phyloP scores from a whole-genome alignment of 2,888 invertebrate genomes.

The Lydus trimaculatus region DNA sequence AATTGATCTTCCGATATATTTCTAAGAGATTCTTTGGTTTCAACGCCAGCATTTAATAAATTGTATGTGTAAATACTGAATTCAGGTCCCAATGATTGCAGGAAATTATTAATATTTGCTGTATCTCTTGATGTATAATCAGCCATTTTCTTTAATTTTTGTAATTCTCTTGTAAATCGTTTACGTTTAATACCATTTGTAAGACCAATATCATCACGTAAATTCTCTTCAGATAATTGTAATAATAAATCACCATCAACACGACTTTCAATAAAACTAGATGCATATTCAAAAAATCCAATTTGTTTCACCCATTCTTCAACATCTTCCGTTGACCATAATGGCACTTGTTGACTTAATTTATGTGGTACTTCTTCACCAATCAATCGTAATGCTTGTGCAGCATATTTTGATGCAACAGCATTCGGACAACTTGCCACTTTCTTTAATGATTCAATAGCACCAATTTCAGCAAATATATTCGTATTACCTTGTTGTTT shows the following conservation, averaged over 20 bases:
- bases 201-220: conserved; percentile 91
- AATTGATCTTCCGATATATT: conserved; percentile 92
- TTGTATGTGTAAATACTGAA: conserved; percentile 97
- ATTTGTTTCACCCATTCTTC: conserved; percentile 99
- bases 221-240: conserved; percentile 90
- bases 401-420: conserved; percentile 96
- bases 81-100: conserved; percentile 84
- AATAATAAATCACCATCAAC: conserved; percentile 97
- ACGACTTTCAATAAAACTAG: conserved; percentile 86
- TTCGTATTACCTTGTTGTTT: conserved; percentile 90
- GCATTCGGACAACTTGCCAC: conserved; percentile 98
- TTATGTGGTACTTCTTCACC: conserved; percentile 98
- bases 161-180: conserved; percentile 91
- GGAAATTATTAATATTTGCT: conserved; percentile 86
- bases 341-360: conserved; percentile 95
- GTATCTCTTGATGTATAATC: conserved; percentile 95
- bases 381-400: conserved; percentile 87
- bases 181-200: conserved; percentile 92
- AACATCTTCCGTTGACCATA: conserved; percentile 97
- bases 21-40: conserved; percentile 81
- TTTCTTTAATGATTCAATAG: conserved; percentile 92
- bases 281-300: conserved; percentile 86
- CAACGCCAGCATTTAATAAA: conserved; percentile 95
- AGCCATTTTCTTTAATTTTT: conserved; percentile 93
- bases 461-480: conserved; percentile 93